Conservation (phyloP, 2,797 vertebrate genomes). For the Gallinago solitaria region DNA sequence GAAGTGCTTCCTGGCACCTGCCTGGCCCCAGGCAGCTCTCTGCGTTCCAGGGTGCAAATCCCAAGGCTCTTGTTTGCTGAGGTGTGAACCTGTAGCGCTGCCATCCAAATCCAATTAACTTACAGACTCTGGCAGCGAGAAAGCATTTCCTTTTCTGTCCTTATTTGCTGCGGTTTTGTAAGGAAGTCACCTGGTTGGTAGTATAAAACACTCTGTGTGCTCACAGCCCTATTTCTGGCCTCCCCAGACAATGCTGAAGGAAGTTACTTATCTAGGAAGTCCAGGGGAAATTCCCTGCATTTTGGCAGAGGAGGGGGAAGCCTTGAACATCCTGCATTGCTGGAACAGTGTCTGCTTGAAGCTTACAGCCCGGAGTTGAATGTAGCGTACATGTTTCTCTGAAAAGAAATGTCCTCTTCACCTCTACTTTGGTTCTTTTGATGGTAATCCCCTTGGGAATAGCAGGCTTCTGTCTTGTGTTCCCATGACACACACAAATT, state of each 20-base stretch:
- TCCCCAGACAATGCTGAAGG: neutral
- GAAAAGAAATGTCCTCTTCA: constrained; percentile 33
- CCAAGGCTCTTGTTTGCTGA: constrained; percentile 31
- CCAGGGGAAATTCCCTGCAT: neutral
- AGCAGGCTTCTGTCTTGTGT: constrained; percentile 21
- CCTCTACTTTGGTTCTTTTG: constrained; percentile 17
- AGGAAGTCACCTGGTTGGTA: neutral
- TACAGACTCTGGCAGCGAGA: neutral
- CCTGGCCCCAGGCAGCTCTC: neutral
- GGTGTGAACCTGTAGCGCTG: constrained; percentile 1
- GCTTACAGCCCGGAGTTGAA: neutral
- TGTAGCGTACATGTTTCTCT: neutral
- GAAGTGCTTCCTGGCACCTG: constrained; percentile 35
- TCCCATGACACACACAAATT: constrained; percentile 7
- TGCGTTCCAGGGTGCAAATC: constrained; percentile 34
- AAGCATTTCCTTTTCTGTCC: constrained; percentile 3
- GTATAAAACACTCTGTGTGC: neutral
- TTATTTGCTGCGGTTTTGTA: neutral
- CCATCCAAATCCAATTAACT: constrained; percentile 32
- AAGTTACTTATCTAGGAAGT: neutral
- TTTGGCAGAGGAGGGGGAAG: neutral
- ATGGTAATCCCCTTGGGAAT: constrained; percentile 35
- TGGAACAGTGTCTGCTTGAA: neutral
- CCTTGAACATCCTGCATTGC: neutral
- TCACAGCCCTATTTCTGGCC: neutral